Evolutionary conservation across 2,113 vertebrate genomes (phyloP).

Genomic region (Illadopsis cleaveri): DNA sequence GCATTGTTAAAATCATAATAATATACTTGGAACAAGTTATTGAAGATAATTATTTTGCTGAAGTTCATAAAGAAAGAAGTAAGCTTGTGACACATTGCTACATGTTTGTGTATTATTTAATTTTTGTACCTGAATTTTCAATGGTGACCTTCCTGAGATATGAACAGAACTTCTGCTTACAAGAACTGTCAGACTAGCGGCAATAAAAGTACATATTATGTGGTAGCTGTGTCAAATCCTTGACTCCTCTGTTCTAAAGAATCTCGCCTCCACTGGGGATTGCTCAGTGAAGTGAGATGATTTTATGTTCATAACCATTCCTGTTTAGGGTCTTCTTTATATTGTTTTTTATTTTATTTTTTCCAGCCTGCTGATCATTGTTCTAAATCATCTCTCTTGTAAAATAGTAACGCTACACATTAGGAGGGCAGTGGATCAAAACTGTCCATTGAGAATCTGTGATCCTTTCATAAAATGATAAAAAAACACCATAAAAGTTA

Average conservation of each 20-base stretch:
- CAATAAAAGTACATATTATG: neutral
- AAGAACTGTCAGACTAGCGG: neutral
- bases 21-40: neutral
- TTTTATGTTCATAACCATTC: neutral
- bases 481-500: accelerated
- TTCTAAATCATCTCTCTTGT: neutral
- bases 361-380: neutral
- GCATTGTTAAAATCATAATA: neutral
- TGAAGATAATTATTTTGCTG: neutral
- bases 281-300: neutral
- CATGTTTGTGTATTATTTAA: neutral
- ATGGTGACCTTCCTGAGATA: neutral
- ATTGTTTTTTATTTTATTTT: neutral
- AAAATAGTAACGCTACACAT: neutral
- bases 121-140: neutral
- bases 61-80: neutral
- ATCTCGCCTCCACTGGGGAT: neutral
- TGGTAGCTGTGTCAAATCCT: neutral
- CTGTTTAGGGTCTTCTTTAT: neutral
- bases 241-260: neutral
- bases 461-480: neutral
- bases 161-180: neutral
- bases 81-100: neutral
- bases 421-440: neutral
- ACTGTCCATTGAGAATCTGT: neutral